A percentile compares a stretch with the other conserved stretches of the same genome.
phyloP scores from a whole-genome alignment of 2,113 vertebrate genomes.

The Corvus cornix region DNA sequence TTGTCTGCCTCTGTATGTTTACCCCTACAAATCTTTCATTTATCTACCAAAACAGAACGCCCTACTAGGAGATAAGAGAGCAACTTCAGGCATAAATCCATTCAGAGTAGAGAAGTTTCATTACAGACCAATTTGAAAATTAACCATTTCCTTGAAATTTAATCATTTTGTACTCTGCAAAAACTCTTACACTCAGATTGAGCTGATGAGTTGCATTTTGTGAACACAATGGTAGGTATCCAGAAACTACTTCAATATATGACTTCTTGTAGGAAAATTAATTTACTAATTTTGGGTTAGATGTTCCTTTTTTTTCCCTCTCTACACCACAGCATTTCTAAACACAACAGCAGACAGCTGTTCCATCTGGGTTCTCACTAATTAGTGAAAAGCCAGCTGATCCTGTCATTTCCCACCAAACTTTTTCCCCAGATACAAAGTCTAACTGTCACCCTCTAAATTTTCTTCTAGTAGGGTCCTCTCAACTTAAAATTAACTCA shows the following conservation, averaged over 20 bases:
- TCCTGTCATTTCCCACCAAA: neutral
- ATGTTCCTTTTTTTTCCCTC: neutral
- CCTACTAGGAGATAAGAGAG: neutral
- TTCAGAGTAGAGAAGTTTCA: neutral
- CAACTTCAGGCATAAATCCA: neutral
- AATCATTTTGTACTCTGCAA: neutral
- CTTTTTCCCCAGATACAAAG: neutral
- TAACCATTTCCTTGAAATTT: neutral
- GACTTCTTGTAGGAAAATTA: neutral
- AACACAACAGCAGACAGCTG: neutral
- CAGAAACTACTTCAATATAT: neutral
- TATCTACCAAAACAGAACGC: neutral
- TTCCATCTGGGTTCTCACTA: neutral
- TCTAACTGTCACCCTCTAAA: neutral
- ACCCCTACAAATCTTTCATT: neutral
- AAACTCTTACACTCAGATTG: neutral
- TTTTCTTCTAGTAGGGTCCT: neutral
- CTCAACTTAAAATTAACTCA: neutral
- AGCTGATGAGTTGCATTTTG: neutral
- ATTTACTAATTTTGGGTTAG: neutral
- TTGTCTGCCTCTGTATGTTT: neutral
- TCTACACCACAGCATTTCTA: neutral
- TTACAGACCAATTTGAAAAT: neutral
- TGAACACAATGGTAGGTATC: neutral
- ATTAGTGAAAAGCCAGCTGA: neutral